Evolutionary conservation across 2,888 invertebrate species (phyloP).

Genomic region (Orthosia cruda): DNA sequence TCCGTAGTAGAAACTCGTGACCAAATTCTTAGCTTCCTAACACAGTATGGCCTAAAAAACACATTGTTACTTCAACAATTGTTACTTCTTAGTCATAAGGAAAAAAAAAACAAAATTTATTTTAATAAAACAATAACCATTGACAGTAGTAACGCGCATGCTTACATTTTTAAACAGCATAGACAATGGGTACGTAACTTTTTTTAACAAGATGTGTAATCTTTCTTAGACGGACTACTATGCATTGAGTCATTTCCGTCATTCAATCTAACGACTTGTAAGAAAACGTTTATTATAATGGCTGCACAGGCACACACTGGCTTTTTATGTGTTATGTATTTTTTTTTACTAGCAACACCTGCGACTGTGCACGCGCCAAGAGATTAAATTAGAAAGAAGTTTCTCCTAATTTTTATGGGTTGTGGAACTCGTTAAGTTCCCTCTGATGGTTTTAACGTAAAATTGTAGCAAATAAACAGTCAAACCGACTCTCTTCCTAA

Average conservation of each 20-base stretch:
- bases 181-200: conserved; percentile 52
- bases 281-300: conserved; percentile 28
- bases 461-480: too few relatives aligned
- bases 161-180: conserved; percentile 43
- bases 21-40: not conserved
- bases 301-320: not conserved
- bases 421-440: too few relatives aligned
- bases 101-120: conserved; percentile 19
- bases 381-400: too few relatives aligned
- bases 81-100: not conserved
- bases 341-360: not conserved
- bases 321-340: not conserved
- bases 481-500: too few relatives aligned
- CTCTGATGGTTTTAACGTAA: not conserved
- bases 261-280: conserved; percentile 38
- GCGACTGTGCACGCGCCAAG: not conserved
- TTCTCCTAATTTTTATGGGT: too few relatives aligned
- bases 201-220: conserved; percentile 48
- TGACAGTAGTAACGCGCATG: conserved; percentile 44
- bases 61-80: not conserved
- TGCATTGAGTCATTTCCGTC: conserved; percentile 51
- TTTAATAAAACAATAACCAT: conserved; percentile 44
- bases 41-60: not conserved
- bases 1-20: not conserved
- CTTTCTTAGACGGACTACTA: conserved; percentile 10